Percentiles rank a stretch among this genome's conserved stretches.
Evolutionary conservation across 1,140 invertebrate genomes (phyloP).

Genomic region (Drosophila serrata): DNA sequence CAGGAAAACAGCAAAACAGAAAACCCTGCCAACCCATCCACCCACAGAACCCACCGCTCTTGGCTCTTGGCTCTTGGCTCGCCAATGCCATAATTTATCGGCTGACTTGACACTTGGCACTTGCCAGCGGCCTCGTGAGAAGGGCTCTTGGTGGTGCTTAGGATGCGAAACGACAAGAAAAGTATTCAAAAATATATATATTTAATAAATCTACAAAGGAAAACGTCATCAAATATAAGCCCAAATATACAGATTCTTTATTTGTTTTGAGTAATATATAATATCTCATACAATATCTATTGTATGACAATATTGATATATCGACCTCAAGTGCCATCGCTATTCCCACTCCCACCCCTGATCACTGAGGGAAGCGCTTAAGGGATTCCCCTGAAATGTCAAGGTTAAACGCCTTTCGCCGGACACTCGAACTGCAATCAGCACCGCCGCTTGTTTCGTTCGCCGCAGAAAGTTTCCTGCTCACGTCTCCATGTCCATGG

Average conservation of each 20-base stretch:
- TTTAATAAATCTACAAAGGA: background rate
- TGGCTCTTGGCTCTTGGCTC: conserved; percentile 16
- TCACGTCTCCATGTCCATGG: conserved; percentile 21
- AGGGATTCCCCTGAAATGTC: conserved; percentile 56
- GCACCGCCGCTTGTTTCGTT: conserved; percentile 42
- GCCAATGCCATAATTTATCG: conserved; percentile 62
- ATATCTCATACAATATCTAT: no score
- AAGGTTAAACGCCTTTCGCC: conserved; percentile 55
- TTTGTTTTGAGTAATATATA: background rate
- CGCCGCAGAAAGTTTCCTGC: conserved; percentile 41
- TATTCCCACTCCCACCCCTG: background rate
- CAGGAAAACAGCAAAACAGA: background rate
- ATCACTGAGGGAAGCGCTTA: conserved; percentile 19
- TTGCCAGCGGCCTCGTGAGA: conserved; percentile 26
- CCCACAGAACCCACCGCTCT: background rate
- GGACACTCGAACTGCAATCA: conserved; percentile 58
- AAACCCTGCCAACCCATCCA: background rate
- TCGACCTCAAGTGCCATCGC: background rate
- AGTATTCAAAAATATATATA: background rate
- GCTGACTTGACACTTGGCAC: conserved; percentile 47
- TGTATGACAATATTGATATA: background rate
- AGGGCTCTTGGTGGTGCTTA: conserved; percentile 1
- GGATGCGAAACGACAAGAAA: conserved; percentile 9
- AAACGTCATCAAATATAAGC: background rate
- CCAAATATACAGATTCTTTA: no score